Evolutionary conservation across 2,888 invertebrate species (phyloP).

Genomic region (Mongoloraphidia duomilia): DNA sequence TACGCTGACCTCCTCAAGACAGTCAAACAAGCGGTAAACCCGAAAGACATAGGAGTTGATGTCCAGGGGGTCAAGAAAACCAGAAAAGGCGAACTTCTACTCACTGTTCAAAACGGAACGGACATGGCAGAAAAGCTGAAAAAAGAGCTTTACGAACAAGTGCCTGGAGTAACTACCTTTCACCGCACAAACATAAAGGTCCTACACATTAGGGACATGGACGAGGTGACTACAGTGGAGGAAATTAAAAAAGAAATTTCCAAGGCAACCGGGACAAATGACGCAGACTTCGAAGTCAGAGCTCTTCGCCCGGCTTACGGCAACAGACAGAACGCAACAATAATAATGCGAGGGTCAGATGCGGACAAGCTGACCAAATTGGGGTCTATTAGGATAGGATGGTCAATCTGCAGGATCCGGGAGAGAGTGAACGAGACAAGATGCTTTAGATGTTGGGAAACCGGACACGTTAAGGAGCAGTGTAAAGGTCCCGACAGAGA

Average conservation of each 20-base stretch:
- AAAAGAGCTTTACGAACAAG: background rate
- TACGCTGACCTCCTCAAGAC: no score
- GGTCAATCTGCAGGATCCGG: conserved; percentile 4
- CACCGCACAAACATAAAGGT: background rate
- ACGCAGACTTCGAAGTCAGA: conserved; percentile 1
- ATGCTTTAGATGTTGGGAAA: conserved; percentile 12
- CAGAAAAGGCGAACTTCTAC: conserved; percentile 1
- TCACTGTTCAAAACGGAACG: no score
- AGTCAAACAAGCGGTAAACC: no score
- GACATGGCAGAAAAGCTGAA: conserved; percentile 4
- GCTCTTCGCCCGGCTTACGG: conserved; percentile 6
- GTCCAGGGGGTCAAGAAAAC: background rate
- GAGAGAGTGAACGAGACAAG: conserved; percentile 4
- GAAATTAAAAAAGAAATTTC: conserved; percentile 3
- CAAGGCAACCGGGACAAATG: background rate
- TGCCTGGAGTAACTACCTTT: background rate
- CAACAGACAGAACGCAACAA: no score
- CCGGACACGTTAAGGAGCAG: conserved; percentile 8
- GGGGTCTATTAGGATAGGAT: conserved; percentile 7
- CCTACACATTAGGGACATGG: conserved; percentile 7
- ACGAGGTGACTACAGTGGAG: conserved; percentile 4
- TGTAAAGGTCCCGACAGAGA: conserved; percentile 9
- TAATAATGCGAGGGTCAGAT: no score
- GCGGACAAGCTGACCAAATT: no score
- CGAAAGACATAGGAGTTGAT: conserved; percentile 6